These are phyloP conservation scores for Podargus strigoides DNA, from an alignment of 2,797 vertebrate species.

Conservation along the genomic window DNA sequence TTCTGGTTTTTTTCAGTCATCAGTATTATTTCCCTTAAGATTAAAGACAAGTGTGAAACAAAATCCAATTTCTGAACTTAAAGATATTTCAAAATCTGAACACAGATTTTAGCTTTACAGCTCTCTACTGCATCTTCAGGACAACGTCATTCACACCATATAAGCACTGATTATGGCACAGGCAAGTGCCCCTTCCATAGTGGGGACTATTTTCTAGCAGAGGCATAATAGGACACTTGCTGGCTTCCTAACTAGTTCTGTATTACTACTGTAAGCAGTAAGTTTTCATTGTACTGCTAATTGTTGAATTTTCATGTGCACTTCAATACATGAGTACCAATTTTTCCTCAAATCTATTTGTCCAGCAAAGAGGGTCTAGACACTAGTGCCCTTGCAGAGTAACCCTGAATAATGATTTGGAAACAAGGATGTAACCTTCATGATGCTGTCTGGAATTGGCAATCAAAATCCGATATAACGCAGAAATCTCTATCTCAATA, in stretches of 20 bases:
- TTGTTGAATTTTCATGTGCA: background rate
- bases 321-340: background rate
- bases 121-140: background rate
- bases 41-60: background rate
- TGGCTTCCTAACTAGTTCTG: background rate
- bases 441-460: background rate
- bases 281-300: background rate
- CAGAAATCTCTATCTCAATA: background rate
- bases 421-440: background rate
- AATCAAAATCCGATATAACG: constrained; percentile 8
- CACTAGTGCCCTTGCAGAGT: background rate
- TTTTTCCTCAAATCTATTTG: constrained; percentile 5
- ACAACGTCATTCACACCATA: background rate
- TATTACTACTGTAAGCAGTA: background rate
- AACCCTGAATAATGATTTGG: background rate
- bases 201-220: background rate
- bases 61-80: background rate
- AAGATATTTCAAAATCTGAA: background rate
- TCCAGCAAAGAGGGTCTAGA: background rate
- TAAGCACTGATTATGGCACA: background rate
- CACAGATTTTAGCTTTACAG: background rate
- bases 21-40: background rate
- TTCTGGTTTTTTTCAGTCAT: background rate
- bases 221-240: background rate
- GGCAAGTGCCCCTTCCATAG: background rate